Evolutionary conservation across 1,140 invertebrate genomes (phyloP).

Genomic region (Aradophagus sp.): DNA sequence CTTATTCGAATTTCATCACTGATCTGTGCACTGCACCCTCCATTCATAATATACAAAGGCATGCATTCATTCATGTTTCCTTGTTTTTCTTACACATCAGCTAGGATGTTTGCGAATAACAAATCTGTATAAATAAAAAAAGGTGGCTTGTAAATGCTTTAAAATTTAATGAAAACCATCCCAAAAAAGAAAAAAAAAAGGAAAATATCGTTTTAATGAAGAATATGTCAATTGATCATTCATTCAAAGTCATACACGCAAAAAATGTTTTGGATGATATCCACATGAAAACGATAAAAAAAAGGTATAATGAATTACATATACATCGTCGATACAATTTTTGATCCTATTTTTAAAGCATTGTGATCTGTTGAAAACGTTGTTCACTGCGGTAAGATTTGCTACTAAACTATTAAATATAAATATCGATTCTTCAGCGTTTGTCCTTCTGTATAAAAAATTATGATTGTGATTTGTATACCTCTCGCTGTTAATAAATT

Average conservation of each 20-base stretch:
- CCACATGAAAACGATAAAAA: too few species aligned
- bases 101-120: constrained; percentile 6
- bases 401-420: constrained; percentile 36
- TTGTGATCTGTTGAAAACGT: too few species aligned
- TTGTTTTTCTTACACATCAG: neutral
- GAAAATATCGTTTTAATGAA: too few species aligned
- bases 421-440: constrained; percentile 32
- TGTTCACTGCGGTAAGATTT: too few species aligned
- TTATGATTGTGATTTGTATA: constrained; percentile 16
- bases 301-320: too few species aligned
- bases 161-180: constrained; percentile 15
- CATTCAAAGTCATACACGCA: too few species aligned
- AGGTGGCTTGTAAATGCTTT: constrained; percentile 21
- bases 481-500: constrained; percentile 12
- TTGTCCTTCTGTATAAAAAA: constrained; percentile 22
- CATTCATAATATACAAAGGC: constrained; percentile 42
- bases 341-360: too few species aligned
- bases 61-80: constrained; percentile 1
- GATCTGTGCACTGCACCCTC: constrained; percentile 12
- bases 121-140: constrained; percentile 15
- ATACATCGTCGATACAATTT: too few species aligned
- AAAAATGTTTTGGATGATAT: too few species aligned
- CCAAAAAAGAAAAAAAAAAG: constrained; percentile 7
- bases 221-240: too few species aligned
- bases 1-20: constrained; percentile 10